These are phyloP conservation scores for Stegodyphus mimosarum DNA, from an alignment of 1,140 invertebrate species.

Conservation along the genomic window DNA sequence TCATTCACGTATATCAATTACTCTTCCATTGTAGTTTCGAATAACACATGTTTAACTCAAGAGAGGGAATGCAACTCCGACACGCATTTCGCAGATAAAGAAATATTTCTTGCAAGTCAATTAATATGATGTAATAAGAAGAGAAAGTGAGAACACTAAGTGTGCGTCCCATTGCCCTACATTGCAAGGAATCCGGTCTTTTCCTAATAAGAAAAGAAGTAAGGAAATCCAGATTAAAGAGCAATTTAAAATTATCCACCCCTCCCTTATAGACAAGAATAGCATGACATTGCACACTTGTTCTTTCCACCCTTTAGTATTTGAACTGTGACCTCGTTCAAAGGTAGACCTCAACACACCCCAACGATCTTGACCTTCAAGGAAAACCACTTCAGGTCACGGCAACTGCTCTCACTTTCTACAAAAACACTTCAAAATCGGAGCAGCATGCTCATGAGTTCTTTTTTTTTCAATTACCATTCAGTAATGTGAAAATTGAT, in stretches of 20 bases:
- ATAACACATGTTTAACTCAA: no score
- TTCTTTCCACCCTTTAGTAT: not conserved
- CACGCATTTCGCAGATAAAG: not conserved
- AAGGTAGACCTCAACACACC: constrained; percentile 40
- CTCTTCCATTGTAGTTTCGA: no score
- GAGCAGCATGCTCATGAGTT: no score
- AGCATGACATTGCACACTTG: not conserved
- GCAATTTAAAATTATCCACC: constrained; percentile 12
- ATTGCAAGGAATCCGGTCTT: constrained; percentile 49
- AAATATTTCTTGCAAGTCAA: constrained; percentile 33
- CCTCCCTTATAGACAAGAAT: not conserved
- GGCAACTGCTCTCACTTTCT: not conserved
- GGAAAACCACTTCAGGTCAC: constrained; percentile 58
- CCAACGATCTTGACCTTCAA: constrained; percentile 57
- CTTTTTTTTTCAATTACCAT: no score
- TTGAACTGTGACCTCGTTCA: constrained; percentile 46
- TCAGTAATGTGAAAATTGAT: no score
- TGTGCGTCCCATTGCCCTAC: constrained; percentile 51
- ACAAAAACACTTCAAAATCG: no score
- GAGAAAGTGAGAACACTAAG: constrained; percentile 5
- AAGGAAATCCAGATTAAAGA: constrained; percentile 35
- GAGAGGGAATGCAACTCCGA: no score
- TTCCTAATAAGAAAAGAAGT: constrained; percentile 5
- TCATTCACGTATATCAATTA: no score
- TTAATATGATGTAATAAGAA: constrained; percentile 32